Percentiles rank a stretch among this genome's conserved stretches.
phyloP scores from a whole-genome alignment of 2,797 vertebrate species.

The Miichthys miiuy region DNA sequence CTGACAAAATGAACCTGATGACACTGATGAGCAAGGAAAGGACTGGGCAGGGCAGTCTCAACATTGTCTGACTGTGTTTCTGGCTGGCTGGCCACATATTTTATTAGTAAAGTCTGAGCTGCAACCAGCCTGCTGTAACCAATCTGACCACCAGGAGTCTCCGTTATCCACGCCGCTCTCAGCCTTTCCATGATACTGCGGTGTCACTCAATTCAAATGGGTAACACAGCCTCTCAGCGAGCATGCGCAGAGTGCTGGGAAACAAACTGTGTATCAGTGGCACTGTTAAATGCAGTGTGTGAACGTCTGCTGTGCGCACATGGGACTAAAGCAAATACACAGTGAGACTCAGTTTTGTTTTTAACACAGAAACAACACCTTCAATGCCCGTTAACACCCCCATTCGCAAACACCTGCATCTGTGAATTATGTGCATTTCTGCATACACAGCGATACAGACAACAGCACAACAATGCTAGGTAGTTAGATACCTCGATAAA shows the following conservation, averaged over 20 bases:
- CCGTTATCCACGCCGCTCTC: slow-evolving; percentile 44
- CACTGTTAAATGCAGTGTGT: slow-evolving; percentile 13
- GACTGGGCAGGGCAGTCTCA: neutral
- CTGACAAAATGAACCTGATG: slow-evolving; percentile 27
- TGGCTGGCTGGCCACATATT: neutral
- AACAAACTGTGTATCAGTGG: slow-evolving; percentile 32
- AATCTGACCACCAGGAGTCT: slow-evolving; percentile 75
- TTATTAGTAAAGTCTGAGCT: slow-evolving; percentile 23
- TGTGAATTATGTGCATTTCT: neutral
- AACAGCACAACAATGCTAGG: neutral
- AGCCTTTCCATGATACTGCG: slow-evolving; percentile 70
- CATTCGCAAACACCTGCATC: slow-evolving; percentile 8
- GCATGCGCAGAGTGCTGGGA: slow-evolving; percentile 57
- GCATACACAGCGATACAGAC: neutral
- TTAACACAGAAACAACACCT: slow-evolving; percentile 3
- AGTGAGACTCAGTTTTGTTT: neutral
- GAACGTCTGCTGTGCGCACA: slow-evolving; percentile 8
- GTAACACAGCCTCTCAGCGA: slow-evolving; percentile 50
- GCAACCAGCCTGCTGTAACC: slow-evolving; percentile 49
- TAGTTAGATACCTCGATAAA: neutral
- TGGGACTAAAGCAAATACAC: neutral
- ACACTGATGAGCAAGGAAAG: slow-evolving; percentile 16
- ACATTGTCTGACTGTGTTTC: slow-evolving; percentile 10
- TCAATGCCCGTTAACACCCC: neutral
- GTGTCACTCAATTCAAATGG: slow-evolving; percentile 73